Evolutionary conservation across 1,140 invertebrate species (phyloP).

Genomic region (Drosophila parvula): DNA sequence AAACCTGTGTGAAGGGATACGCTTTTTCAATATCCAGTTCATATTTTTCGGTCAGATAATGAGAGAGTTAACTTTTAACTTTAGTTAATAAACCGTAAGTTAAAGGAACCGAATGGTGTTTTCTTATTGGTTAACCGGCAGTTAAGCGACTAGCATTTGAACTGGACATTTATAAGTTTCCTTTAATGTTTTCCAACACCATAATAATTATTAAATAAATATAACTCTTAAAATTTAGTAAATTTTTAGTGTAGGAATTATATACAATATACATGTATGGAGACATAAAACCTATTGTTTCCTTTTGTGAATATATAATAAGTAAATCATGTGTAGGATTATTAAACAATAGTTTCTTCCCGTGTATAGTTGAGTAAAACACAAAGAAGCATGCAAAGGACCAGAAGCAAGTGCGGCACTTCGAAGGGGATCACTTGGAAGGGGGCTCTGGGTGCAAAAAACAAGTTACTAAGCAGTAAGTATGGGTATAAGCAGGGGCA

Average conservation of each 20-base stretch:
- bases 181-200: neutral
- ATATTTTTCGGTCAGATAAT: neutral
- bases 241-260: neutral
- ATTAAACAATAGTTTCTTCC: constrained; percentile 5
- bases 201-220: neutral
- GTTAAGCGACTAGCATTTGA: neutral
- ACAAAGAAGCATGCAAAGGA: constrained; percentile 52
- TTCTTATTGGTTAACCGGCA: neutral
- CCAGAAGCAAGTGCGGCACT: constrained; percentile 43
- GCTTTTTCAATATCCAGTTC: neutral
- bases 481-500: constrained; percentile 50
- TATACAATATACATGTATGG: neutral
- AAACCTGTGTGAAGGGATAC: neutral
- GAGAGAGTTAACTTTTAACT: neutral
- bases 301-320: neutral
- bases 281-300: neutral
- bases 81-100: neutral
- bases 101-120: neutral
- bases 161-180: too few species aligned
- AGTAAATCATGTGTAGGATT: neutral
- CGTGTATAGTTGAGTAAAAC: constrained; percentile 22
- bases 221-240: neutral
- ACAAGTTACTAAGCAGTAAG: constrained; percentile 55
- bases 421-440: constrained; percentile 26
- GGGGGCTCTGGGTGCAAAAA: constrained; percentile 30